Base-by-base conservation (phyloP, 1,140 invertebrate genomes). In the Neelides sp. region DNA sequence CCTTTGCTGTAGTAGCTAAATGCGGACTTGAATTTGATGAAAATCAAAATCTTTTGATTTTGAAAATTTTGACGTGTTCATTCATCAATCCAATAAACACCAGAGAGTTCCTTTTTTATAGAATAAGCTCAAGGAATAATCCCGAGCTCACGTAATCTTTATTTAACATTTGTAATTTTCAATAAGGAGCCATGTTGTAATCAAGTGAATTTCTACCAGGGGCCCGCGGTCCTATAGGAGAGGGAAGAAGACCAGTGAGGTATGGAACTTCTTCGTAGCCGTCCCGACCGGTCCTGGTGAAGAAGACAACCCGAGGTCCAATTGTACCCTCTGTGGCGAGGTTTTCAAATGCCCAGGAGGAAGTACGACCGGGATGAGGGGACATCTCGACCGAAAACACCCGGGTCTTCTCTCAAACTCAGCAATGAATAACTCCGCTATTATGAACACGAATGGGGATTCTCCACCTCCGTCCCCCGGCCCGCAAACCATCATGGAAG, bases 291-390 rank as follows among this genome's bases (percentile, higher is more conserved):
- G 15, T 20, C 22, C 24, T 17, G 28, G 30, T 8, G 41, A 52
- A 37, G 4, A 22, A 12, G 19, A 5, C 12, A 52, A 35, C 10
- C 30, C 50, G 7, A 44, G 8, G 15, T 34, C 50, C 4, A 3
- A 10, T 1, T 52, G 50, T 26, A 34, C 8, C 3, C 7, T 52
- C 8, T 52, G 50, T 24, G 23, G 23, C 15, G 42, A 27, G n/a
- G 42, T 52, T 20, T 52, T 44, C 24, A 34, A 39, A 24, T 20
- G 19, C 27, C 50, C 50, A 4, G 41, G 50, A n/a, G 50, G 50
- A 23, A 45, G 41, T 36, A 52, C 50, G 3, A 52, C 50, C 1
- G 50, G 50, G 15, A 52, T 52, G 50, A 20, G 50, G 22, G 50
- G 50, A 27, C 50, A 52, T 28, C 20, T 52, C 5, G 42, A 52